Base-by-base conservation (phyloP, 2,888 invertebrate genomes). In the Mesodorylaimus sp. region DNA sequence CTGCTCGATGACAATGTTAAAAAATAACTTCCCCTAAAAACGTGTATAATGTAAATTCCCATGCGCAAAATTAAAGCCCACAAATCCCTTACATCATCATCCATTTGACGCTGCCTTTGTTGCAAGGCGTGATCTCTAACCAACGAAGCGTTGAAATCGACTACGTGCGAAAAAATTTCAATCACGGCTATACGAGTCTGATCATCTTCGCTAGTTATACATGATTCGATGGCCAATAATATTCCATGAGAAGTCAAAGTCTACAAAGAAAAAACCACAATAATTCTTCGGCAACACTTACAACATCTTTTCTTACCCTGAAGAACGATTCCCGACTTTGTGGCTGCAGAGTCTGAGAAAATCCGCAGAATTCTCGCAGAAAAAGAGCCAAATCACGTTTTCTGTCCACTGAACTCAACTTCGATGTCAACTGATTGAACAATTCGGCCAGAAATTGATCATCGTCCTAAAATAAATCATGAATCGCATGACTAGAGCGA, bases 331-430 rank as follows among this genome's bases (percentile, higher is more conserved):
- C 97, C 70, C 93, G 86, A 60, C 86, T 88, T 66, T 85, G 87
- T 21, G 89, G 87, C 69, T 97, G 97, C 57, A 99, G 75, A 67
- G 89, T 91, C 74, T 95, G 93, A 59, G 95, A 91, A 76, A 93
- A 93, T 70, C 87, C 88, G 74, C 95, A 95, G 73, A 93, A 93
- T 71, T 99, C 99, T 70, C 93, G 95, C 59, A 99, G 76, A 75
- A 99, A 99, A 63, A 91, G 74, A 57, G 93, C 86, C 65, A 93
- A 77, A 71, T 99, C 97, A 63, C 87, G 77, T 62, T 93, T 76
- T 67, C 87, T 84, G 16, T 75, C 69, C 58, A 87, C 80, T 26
- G 81, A 77, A 41, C 88, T 88, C 60, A 79, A 79, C 62, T 84
- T 81, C 68, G 88, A 86, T 58, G 83, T 86, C 61, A 99, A 76